Evolutionary conservation across 2,113 vertebrate species (phyloP).

Genomic region (Enhydra lutris): DNA sequence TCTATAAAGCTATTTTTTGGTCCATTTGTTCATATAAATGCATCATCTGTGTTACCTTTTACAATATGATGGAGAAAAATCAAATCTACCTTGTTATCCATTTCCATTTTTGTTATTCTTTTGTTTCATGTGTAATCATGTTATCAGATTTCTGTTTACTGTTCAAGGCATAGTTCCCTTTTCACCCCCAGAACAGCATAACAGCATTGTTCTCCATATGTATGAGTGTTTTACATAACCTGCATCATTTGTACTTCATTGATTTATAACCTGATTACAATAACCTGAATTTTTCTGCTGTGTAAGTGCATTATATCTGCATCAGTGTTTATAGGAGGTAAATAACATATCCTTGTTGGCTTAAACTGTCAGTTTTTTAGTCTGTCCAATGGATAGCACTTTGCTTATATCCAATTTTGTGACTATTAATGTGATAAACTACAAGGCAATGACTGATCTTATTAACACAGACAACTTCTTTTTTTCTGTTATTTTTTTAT

Average conservation of each 20-base stretch:
- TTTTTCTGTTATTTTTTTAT: too few relatives aligned
- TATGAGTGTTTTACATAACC: not conserved
- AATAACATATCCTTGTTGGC: not conserved
- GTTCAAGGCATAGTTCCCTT: not conserved
- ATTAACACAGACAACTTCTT: not conserved
- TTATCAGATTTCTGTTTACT: not conserved
- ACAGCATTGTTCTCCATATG: not conserved
- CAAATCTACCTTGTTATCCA: not conserved
- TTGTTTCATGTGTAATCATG: not conserved
- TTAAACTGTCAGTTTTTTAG: not conserved
- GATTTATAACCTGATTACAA: not conserved
- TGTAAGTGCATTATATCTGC: not conserved
- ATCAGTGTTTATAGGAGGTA: not conserved
- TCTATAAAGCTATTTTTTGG: not conserved
- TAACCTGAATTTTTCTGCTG: not conserved
- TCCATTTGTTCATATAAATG: not conserved
- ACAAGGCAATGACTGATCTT: not conserved
- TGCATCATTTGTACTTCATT: not conserved
- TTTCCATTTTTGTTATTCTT: not conserved
- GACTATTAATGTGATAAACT: not conserved
- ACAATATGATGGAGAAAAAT: not conserved
- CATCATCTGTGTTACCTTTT: not conserved
- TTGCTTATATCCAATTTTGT: not conserved
- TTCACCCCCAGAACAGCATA: not conserved
- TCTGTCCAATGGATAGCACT: not conserved